These are phyloP conservation scores for Dendroctonus valens DNA, from an alignment of 1,140 invertebrate species.

Conservation along the genomic window DNA sequence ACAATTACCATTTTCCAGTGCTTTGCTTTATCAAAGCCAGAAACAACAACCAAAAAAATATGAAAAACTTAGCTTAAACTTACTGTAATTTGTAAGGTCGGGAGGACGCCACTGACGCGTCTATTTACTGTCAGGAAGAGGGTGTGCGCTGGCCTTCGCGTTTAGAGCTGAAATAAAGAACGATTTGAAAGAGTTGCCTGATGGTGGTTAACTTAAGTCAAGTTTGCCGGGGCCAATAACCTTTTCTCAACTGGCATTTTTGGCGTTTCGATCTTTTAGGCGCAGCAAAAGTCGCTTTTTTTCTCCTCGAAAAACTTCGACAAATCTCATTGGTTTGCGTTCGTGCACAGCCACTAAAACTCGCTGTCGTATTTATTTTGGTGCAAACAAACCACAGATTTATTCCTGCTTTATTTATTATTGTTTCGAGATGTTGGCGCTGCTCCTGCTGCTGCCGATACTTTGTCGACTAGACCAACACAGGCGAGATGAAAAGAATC, in stretches of 20 bases:
- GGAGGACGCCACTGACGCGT: conserved; percentile 14
- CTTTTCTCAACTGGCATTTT: conserved; percentile 3
- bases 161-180: conserved; percentile 19
- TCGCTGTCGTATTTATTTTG: conserved; percentile 6
- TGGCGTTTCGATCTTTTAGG: background rate
- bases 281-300: background rate
- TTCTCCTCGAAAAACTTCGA: background rate
- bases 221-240: conserved; percentile 37
- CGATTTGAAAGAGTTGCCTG: conserved; percentile 19
- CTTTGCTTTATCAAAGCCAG: background rate
- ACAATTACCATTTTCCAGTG: background rate
- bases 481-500: conserved; percentile 18
- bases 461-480: conserved; percentile 8
- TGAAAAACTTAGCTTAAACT: background rate
- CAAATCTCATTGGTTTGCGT: conserved; percentile 1
- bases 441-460: background rate
- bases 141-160: conserved; percentile 25
- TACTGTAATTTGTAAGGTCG: background rate
- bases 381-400: background rate
- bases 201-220: conserved; percentile 34
- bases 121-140: conserved; percentile 23
- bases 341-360: no score
- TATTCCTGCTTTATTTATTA: conserved; percentile 4
- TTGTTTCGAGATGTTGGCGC: background rate
- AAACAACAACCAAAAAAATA: background rate